Evolutionary conservation across 92 coral and sea anemone genomes (phyloP).

Genomic region (Paramuricea clavata): DNA sequence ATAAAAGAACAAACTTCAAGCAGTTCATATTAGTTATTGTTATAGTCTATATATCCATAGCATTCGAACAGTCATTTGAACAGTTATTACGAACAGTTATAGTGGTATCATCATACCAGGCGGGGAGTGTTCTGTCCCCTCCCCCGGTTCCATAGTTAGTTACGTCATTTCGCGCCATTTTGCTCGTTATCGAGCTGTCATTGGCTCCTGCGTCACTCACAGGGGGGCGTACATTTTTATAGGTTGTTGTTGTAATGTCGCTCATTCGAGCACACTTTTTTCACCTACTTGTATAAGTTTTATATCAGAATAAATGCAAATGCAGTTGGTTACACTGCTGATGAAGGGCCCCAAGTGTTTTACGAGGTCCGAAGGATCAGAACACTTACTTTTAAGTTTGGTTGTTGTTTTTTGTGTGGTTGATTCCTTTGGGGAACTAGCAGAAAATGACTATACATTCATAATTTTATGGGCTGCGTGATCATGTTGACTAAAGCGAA

Average conservation of each 20-base stretch:
- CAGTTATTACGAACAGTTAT: neutral
- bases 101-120: slow-evolving; percentile 68
- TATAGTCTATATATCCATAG: neutral
- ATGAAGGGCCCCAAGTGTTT: neutral
- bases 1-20: neutral
- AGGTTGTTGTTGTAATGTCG: no score
- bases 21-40: no score
- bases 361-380: neutral
- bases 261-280: neutral
- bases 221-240: no score
- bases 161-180: neutral
- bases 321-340: neutral
- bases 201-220: no score
- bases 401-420: no score
- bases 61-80: neutral
- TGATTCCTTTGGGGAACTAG: no score
- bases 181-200: neutral
- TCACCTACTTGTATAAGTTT: neutral
- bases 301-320: neutral
- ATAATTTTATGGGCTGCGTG: no score
- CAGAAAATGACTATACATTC: no score
- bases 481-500: no score
- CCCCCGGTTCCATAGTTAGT: neutral
- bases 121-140: slow-evolving; percentile 61
- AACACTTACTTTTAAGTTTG: no score